Conservation (phyloP, 2,797 vertebrate genomes). For the Erethizon dorsatum region DNA sequence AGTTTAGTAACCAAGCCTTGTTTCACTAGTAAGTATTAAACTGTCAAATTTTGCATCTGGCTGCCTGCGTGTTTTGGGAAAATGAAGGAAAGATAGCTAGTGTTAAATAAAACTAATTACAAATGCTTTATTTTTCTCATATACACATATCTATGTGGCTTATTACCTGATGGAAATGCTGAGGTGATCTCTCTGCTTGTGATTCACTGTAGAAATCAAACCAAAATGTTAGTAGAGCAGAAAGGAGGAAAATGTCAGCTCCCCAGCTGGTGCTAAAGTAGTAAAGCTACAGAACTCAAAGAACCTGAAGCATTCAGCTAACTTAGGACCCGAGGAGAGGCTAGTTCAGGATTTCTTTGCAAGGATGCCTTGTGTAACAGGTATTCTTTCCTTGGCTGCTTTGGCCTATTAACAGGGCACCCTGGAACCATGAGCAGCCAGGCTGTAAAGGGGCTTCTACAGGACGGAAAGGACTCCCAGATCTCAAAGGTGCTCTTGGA, state of each 20-base stretch:
- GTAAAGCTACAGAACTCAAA: slow-evolving; percentile 59
- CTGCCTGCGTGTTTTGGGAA: slow-evolving; percentile 65
- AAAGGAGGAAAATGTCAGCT: neutral
- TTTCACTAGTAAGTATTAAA: slow-evolving; percentile 23
- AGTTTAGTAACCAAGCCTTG: slow-evolving; percentile 40
- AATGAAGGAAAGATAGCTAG: neutral
- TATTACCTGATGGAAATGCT: slow-evolving; percentile 40
- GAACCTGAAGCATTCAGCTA: slow-evolving; percentile 66
- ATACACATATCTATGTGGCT: neutral
- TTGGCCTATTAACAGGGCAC: slow-evolving; percentile 39
- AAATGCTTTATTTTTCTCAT: slow-evolving; percentile 42
- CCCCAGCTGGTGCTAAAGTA: slow-evolving; percentile 42
- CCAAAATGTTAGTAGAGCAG: slow-evolving; percentile 29
- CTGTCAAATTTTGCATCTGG: slow-evolving; percentile 53
- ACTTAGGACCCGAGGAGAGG: neutral
- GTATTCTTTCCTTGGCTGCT: slow-evolving; percentile 13
- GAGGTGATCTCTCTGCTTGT: slow-evolving; percentile 7
- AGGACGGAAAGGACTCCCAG: neutral
- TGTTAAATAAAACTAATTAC: slow-evolving; percentile 60
- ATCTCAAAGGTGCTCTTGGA: neutral
- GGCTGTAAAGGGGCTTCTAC: neutral
- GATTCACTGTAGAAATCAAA: slow-evolving; percentile 36
- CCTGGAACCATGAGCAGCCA: neutral
- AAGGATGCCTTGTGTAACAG: slow-evolving; percentile 22
- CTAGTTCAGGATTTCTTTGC: slow-evolving; percentile 55